Conservation (phyloP, 2,113 vertebrate genomes). For the Paralichthys olivaceus region DNA sequence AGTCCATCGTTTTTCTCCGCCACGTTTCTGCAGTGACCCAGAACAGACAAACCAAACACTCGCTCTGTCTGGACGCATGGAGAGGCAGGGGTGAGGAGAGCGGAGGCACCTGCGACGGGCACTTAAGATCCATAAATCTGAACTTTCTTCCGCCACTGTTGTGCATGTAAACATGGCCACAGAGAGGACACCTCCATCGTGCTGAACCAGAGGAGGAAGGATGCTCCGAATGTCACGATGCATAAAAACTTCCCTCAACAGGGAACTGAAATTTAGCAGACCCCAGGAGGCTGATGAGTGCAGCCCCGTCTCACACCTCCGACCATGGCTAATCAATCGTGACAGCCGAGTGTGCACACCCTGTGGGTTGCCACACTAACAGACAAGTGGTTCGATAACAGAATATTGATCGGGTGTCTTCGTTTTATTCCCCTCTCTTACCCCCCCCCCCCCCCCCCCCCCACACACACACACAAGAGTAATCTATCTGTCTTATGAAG, state of each 20-base stretch:
- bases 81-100: no score
- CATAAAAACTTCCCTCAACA: constrained; percentile 10
- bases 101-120: no score
- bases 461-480: constrained; percentile 12
- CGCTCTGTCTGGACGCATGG: no score
- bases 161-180: not conserved
- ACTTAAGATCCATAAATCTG: no score
- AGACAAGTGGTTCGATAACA: constrained; percentile 60
- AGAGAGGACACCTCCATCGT: not conserved
- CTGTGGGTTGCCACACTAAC: constrained; percentile 61
- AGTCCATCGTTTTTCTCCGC: no score
- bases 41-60: no score
- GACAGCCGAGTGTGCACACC: constrained; percentile 50
- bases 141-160: no score
- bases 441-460: not conserved
- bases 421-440: constrained; percentile 22
- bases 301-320: constrained; percentile 46
- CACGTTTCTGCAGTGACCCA: no score
- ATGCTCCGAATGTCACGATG: constrained; percentile 7
- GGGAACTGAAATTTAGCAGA: constrained; percentile 27
- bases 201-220: not conserved
- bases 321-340: constrained; percentile 59
- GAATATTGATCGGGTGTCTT: constrained; percentile 64
- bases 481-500: constrained; percentile 45
- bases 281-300: constrained; percentile 21